Percentiles rank a stretch among this genome's conserved stretches.
phyloP scores from a whole-genome alignment of 2,113 vertebrate genomes.

The Colinus virginianus region DNA sequence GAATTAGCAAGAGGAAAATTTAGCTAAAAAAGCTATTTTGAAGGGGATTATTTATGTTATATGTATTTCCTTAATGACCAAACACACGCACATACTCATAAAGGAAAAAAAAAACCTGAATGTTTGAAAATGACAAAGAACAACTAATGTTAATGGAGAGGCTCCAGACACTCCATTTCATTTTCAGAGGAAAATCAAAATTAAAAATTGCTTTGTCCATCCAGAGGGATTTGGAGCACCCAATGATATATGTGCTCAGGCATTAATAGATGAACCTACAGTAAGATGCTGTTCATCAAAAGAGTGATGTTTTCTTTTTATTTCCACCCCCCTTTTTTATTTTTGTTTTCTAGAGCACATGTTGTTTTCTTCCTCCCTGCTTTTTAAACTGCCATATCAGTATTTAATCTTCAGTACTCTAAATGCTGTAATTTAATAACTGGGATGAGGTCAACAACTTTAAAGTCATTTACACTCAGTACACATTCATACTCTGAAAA shows the following conservation, averaged over 20 bases:
- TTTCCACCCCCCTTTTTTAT: not conserved
- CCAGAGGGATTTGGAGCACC: not conserved
- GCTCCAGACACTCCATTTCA: not conserved
- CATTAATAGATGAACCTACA: not conserved
- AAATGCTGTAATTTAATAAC: not conserved
- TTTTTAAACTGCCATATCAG: not conserved
- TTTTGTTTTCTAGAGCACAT: not conserved
- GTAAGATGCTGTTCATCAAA: not conserved
- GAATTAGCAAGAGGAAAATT: not conserved
- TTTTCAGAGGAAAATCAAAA: slow-evolving; percentile 49
- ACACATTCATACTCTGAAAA: not conserved
- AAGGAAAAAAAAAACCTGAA: not conserved
- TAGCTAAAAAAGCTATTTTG: not conserved
- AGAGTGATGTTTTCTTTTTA: fast-evolving
- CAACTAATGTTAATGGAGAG: not conserved
- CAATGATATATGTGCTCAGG: not conserved
- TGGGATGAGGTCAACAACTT: not conserved
- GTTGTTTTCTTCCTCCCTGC: not conserved
- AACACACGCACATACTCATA: not conserved
- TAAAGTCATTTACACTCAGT: not conserved
- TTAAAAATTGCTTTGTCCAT: not conserved
- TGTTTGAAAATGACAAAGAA: not conserved
- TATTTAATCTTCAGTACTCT: not conserved
- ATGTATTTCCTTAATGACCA: not conserved
- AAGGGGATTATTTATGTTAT: not conserved